phyloP scores from a whole-genome alignment of 2,888 invertebrate species.

The Rugalucina vietnamica region DNA sequence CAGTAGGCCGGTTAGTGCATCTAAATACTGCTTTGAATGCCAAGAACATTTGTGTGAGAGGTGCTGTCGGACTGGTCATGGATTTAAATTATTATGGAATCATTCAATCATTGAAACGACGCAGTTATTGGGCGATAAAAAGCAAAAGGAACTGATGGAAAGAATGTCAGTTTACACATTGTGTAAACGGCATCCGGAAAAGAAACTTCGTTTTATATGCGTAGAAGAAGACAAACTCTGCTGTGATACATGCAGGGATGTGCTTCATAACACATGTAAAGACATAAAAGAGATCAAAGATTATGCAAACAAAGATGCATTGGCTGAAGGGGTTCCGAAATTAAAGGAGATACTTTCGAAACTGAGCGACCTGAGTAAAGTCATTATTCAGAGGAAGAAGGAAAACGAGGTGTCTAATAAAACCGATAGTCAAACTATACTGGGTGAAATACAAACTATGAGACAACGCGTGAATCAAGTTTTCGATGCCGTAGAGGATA shows the following conservation, averaged over 20 bases:
- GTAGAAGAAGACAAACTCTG: neutral
- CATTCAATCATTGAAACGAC: neutral
- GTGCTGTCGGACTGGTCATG: neutral
- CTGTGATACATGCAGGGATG: neutral
- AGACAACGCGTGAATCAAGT: neutral
- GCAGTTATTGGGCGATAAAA: neutral
- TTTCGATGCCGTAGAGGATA: neutral
- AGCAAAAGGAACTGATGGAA: neutral
- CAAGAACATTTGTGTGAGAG: neutral
- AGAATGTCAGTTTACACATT: neutral
- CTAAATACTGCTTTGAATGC: neutral
- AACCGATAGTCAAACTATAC: neutral
- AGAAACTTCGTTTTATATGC: neutral
- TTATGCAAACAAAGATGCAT: neutral
- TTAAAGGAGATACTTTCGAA: neutral
- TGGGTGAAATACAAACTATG: neutral
- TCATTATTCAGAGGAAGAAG: neutral
- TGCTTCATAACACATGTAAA: neutral
- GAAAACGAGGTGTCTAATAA: neutral
- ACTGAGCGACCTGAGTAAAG: neutral
- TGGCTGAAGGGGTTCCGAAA: neutral
- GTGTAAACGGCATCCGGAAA: neutral
- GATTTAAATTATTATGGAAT: neutral
- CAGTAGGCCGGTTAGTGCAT: neutral
- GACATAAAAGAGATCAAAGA: neutral